phyloP scores from a whole-genome alignment of 2,113 vertebrate genomes.

The Chaenocephalus aceratus region DNA sequence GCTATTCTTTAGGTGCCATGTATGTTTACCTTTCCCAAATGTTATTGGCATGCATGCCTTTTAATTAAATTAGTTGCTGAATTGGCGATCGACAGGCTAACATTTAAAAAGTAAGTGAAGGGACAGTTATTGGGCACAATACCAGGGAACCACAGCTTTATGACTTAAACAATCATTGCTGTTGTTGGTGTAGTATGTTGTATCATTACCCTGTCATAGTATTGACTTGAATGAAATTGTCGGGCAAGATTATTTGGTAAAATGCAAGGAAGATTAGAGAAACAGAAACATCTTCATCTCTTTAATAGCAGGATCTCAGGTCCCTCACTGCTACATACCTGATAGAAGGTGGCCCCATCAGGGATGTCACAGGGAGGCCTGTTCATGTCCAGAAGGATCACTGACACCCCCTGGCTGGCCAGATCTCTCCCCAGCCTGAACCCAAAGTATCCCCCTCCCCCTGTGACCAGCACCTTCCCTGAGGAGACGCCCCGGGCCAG shows the following conservation, averaged over 20 bases:
- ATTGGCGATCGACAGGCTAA: too few relatives aligned
- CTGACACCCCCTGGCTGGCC: slow-evolving; percentile 81
- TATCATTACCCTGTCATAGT: too few relatives aligned
- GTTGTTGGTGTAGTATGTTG: too few relatives aligned
- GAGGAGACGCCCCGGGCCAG: slow-evolving; percentile 12
- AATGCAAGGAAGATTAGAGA: neutral
- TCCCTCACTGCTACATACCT: slow-evolving; percentile 79
- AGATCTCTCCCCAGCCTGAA: slow-evolving; percentile 89
- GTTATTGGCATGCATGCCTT: too few relatives aligned
- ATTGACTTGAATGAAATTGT: too few relatives aligned
- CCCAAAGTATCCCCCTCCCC: slow-evolving; percentile 93
- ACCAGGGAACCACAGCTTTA: neutral
- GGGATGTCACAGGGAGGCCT: slow-evolving; percentile 85
- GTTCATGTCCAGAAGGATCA: slow-evolving; percentile 88
- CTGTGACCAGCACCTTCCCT: slow-evolving; percentile 89
- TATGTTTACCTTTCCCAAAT: too few relatives aligned
- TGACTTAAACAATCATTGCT: too few relatives aligned
- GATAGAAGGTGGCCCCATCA: slow-evolving; percentile 83
- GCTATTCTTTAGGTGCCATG: neutral
- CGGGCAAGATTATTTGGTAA: too few relatives aligned
- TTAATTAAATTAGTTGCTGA: too few relatives aligned
- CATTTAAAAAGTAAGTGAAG: neutral
- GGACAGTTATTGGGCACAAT: neutral
- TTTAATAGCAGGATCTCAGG: neutral
- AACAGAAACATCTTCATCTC: neutral